A percentile compares a stretch with the other conserved stretches of the same genome.
These are phyloP conservation scores for Drosophila atripex DNA, from an alignment of 2,888 invertebrate genomes.

Conservation along the genomic window DNA sequence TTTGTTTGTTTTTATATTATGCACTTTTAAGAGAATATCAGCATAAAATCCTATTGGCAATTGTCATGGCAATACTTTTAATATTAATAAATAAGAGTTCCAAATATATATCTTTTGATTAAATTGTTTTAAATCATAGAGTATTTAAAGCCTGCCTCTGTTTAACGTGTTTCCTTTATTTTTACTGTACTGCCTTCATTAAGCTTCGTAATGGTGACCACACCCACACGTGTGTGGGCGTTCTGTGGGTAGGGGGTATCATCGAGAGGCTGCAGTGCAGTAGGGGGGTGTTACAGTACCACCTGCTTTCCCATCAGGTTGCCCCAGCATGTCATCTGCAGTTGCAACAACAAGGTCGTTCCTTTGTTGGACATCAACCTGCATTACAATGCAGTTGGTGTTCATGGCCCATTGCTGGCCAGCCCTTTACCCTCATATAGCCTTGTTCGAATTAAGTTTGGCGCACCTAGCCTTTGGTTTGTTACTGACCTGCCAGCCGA, in stretches of 20 bases:
- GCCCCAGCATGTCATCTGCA: conserved; percentile 35
- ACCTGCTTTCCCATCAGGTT: conserved; percentile 18
- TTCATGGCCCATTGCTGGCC: background rate
- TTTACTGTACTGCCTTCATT: conserved; percentile 8
- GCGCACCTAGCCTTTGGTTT: conserved; percentile 24
- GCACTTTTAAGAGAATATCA: background rate
- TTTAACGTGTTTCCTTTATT: background rate
- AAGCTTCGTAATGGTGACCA: conserved; percentile 32
- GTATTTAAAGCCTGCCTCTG: background rate
- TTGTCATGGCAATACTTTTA: background rate
- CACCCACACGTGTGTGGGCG: conserved; percentile 11
- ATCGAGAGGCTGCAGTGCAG: background rate
- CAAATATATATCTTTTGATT: background rate
- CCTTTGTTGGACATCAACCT: conserved; percentile 28
- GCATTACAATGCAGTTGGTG: conserved; percentile 36
- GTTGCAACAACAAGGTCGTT: conserved; percentile 12
- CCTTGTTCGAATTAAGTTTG: conserved; percentile 22
- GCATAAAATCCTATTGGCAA: background rate
- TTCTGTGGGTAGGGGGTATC: background rate
- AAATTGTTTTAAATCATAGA: background rate
- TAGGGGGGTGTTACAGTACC: conserved; percentile 2
- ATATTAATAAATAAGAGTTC: background rate
- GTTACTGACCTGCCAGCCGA: conserved; percentile 21
- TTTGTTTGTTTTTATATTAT: background rate
- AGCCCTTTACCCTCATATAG: conserved; percentile 1